phyloP scores from a whole-genome alignment of 2,888 invertebrate species.

The Diplazon laetatorius region DNA sequence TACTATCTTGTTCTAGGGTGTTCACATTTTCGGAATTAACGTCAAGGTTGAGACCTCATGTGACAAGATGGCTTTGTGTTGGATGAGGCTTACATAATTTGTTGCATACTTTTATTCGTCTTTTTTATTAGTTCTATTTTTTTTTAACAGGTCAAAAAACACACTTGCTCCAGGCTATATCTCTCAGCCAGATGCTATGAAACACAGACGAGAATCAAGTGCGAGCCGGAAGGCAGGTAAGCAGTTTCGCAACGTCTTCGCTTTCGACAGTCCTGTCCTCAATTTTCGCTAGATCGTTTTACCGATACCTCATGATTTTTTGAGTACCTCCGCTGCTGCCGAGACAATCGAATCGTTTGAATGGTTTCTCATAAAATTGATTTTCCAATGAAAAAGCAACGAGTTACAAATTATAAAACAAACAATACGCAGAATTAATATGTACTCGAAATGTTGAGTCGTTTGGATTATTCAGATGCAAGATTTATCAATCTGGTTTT shows the following conservation, averaged over 20 bases:
- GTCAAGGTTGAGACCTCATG: constrained; percentile 69
- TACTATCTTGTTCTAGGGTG: background rate
- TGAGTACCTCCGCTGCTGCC: too few relatives aligned
- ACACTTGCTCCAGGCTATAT: constrained; percentile 74
- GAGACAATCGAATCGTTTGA: too few relatives aligned
- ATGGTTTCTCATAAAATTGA: too few relatives aligned
- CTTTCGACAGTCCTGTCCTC: background rate
- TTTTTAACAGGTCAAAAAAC: constrained; percentile 76
- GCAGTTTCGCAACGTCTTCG: constrained; percentile 11
- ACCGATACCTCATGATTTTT: constrained; percentile 7
- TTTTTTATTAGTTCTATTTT: too few relatives aligned
- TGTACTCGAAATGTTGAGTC: too few relatives aligned
- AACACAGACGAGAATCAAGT: constrained; percentile 72
- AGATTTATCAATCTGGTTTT: too few relatives aligned
- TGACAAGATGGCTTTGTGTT: constrained; percentile 78
- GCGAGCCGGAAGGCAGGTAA: constrained; percentile 73
- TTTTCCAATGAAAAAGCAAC: too few relatives aligned
- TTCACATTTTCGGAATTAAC: constrained; percentile 47
- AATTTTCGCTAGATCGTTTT: background rate
- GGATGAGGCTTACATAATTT: constrained; percentile 78
- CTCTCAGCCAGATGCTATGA: constrained; percentile 74
- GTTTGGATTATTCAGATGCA: too few relatives aligned
- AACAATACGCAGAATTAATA: too few relatives aligned
- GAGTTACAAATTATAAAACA: too few relatives aligned
- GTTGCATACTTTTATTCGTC: constrained; percentile 44